Base-by-base conservation (phyloP, 30 jellyfish, hydroid and myxozoan genomes). In the Hydractinia echinata region DNA sequence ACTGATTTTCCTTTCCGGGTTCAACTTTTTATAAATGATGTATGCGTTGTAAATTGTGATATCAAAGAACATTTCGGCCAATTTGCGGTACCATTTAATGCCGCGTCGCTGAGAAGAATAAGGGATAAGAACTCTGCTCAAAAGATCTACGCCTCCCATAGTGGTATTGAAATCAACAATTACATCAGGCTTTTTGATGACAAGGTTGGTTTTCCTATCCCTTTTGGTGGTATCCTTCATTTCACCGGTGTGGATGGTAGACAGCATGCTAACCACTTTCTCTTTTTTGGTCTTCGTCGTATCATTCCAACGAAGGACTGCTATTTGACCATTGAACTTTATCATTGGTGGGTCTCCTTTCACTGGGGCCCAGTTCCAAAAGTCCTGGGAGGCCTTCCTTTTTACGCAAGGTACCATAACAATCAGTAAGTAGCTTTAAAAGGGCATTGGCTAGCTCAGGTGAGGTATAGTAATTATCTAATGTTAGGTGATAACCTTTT, bases 111-210 rank as follows among this genome's bases (percentile, higher is more conserved):
- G 83, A 10, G 49, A 10, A 8, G 83, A 73, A 21, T 73, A 73
- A 9, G 83, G 83, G 78, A 20, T 73, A 9, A 30, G 15, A 11
- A 73, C 83, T 10, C 83, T 10, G 77, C 83, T 73, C 83, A 73
- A 73, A 51, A 15, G 16, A n/a, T 73, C 83, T 50, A 73, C 83
- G 8, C 83, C 83, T 8, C 83, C 83, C 83, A 20, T n/a, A n/a
- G 83, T 73, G 16, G 16, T 14, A 73, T 73, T 73, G 83, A n/a
- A 73, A 50, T 73, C 83, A 10, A 15, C 15, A n/a, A 73, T 51
- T 8, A 51, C 77, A n/a, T 73, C 77, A 10, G 77, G 83, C 50
- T 73, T 73, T n/a, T 10, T 14, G 10, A 73, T 49, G 10, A 10
- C 61, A 13, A n/a, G 13, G 20, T 49, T 49, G 13, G 83, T 19